Conservation (phyloP, 2,888 invertebrate species). For the Apamea anceps region DNA sequence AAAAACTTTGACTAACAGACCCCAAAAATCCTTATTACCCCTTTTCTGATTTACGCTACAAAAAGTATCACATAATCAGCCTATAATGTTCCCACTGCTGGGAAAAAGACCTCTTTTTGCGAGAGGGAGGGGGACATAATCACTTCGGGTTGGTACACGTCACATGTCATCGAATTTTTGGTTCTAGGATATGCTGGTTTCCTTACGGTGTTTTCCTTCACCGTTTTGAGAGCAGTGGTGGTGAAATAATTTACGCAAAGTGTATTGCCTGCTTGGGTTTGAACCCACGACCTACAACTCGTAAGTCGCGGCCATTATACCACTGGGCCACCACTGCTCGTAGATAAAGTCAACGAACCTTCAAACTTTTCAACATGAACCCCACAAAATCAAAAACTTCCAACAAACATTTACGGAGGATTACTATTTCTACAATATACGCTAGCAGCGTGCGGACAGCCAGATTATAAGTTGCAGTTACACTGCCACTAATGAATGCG, state of each 20-base stretch:
- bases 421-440: constrained; percentile 46
- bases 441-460: constrained; percentile 58
- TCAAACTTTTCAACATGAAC: constrained; percentile 12
- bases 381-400: constrained; percentile 30
- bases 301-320: neutral
- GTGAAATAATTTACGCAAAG: neutral
- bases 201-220: neutral
- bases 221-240: neutral
- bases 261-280: neutral
- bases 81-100: neutral
- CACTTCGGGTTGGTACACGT: neutral
- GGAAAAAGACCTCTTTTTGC: neutral
- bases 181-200: neutral
- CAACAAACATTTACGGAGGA: constrained; percentile 23
- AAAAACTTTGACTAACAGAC: neutral
- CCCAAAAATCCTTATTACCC: neutral
- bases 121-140: neutral
- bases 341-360: neutral
- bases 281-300: neutral
- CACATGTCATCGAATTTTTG: neutral
- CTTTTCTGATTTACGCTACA: neutral
- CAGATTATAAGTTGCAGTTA: constrained; percentile 83
- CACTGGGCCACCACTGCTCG: neutral
- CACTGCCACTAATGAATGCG: constrained; percentile 80
- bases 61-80: neutral